Evolutionary conservation across 2,888 invertebrate species (phyloP).

Genomic region (Caprella mutica): DNA sequence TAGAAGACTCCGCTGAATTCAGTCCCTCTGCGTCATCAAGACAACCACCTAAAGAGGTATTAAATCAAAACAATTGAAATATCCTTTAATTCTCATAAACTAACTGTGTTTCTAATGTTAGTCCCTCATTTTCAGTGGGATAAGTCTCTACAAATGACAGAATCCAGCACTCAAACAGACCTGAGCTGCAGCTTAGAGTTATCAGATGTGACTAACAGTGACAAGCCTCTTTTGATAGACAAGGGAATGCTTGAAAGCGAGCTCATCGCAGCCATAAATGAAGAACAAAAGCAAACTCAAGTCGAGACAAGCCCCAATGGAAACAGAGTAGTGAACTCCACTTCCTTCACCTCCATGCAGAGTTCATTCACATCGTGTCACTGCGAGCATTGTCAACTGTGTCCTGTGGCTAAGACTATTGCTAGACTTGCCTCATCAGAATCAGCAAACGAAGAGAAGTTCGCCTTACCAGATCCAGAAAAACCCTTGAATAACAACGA

Average conservation of each 20-base stretch:
- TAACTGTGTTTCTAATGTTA: neutral
- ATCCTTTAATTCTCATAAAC: too few species aligned
- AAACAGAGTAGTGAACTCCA: conserved; percentile 15
- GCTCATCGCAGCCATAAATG: neutral
- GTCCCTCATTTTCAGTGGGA: conserved; percentile 3
- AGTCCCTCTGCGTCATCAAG: too few species aligned
- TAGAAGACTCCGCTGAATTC: too few species aligned
- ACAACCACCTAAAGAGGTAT: too few species aligned
- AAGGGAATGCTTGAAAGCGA: neutral
- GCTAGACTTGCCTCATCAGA: conserved; percentile 35
- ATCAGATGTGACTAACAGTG: neutral
- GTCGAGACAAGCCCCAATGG: conserved; percentile 44
- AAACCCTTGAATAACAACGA: conserved; percentile 24
- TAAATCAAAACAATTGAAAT: too few species aligned
- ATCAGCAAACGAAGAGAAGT: conserved; percentile 21
- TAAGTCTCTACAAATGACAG: conserved; percentile 28
- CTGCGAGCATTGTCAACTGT: conserved; percentile 27
- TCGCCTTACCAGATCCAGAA: too few species aligned
- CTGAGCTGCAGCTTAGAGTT: neutral
- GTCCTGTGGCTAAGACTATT: conserved; percentile 19
- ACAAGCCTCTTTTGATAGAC: neutral
- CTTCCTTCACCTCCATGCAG: conserved; percentile 5
- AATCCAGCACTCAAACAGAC: neutral
- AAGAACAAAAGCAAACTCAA: conserved; percentile 5
- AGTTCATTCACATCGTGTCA: conserved; percentile 16